Evolutionary conservation across 2,888 invertebrate genomes (phyloP), one percentile per base, ranked within the genome.

Genomic region (Rhamphomyia laevipes): DNA sequence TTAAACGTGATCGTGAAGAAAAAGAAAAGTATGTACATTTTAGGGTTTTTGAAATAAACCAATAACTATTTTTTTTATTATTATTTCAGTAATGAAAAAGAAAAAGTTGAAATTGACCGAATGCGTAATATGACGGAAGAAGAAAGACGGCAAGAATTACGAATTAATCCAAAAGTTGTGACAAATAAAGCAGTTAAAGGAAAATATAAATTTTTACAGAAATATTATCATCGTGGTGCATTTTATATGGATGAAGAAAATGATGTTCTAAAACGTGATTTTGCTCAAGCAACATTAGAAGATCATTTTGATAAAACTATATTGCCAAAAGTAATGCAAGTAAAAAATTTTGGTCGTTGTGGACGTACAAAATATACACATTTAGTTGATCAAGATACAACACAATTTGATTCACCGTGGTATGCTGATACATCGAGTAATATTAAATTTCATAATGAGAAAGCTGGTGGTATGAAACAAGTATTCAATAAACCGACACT

Each of bases 241-340:
- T 99, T 99, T 78, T 99, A 92, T 68, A 75, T 99, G 79, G 91
- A 95, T 63, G 83, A 84, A 60, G 95, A 96, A 57, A 89, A 94
- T 47, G 84, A 86, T 35, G 85, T 95, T 15, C 84, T 85, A 63
- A 92, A 90, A 65, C 80, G 94, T 60, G 94, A 97, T 66, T 95
- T 93, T 71, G 90, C 95, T 1, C 88, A 89, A 50, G 87, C 96
- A 0, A 99, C 99, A 0, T 72, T 99, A 61, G 99, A 99, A 61
- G 99, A 99, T 79, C 95, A 96, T 70, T 99, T 99, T 68, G 95
- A 99, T 67, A 99, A 99, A 73, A 94, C 96, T 27, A 89, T 97
- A 57, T 70, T 99, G 53, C 99, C 99, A 2, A 96, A 97, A 77
- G 97, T 99, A 58, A 99, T 99, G 97, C 97, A 97, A 80, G 99